phyloP scores from a whole-genome alignment of 2,113 vertebrate genomes.

The Callaeas wilsoni region DNA sequence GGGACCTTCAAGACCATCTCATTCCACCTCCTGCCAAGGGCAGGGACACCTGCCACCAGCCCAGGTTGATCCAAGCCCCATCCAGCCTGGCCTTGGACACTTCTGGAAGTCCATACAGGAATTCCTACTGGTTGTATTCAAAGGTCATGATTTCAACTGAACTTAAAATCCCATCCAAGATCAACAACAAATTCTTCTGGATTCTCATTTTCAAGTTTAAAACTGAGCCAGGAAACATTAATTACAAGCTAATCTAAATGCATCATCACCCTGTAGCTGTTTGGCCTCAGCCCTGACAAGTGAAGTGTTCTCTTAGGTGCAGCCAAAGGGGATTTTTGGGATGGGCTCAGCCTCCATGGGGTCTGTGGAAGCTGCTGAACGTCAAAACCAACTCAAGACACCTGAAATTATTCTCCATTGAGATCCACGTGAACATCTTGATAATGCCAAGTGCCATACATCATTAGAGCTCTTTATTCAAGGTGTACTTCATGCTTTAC shows the following conservation, averaged over 20 bases:
- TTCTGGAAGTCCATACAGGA: background rate
- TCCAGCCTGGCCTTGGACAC: background rate
- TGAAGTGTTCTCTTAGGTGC: background rate
- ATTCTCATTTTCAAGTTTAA: background rate
- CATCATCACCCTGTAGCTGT: accelerated
- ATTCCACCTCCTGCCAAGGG: background rate
- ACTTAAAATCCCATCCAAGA: background rate
- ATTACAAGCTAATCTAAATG: background rate
- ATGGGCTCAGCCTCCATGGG: background rate
- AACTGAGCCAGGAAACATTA: background rate
- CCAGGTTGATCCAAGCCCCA: background rate
- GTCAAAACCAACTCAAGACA: background rate
- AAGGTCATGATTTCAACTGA: background rate
- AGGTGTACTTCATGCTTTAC: background rate
- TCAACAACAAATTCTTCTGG: background rate
- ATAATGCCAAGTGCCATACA: background rate
- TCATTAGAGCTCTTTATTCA: background rate
- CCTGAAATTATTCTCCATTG: background rate
- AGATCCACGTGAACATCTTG: background rate
- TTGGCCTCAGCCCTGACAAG: background rate
- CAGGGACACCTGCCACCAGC: background rate
- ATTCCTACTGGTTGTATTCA: background rate
- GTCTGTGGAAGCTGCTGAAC: background rate
- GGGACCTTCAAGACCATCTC: background rate
- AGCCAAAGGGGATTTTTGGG: background rate